phyloP scores from a whole-genome alignment of 1,140 invertebrate species.

The Meloidogyne exigua region DNA sequence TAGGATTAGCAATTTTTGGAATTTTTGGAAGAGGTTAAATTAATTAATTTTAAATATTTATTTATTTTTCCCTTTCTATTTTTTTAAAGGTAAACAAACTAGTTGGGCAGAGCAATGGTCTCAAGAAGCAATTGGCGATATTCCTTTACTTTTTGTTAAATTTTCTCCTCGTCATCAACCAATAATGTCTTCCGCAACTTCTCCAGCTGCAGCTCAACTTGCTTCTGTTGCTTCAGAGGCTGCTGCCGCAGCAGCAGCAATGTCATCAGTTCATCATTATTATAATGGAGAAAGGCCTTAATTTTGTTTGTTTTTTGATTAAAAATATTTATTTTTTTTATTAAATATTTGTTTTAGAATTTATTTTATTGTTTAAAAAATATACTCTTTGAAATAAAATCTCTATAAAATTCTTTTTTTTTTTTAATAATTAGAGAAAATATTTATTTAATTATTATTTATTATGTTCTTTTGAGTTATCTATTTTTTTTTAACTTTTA shows the following conservation, averaged over 20 bases:
- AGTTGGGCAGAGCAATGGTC: constrained; percentile 24
- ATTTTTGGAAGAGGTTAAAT: constrained; percentile 29
- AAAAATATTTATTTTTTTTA: no score
- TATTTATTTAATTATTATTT: not conserved
- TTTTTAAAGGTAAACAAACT: constrained; percentile 11
- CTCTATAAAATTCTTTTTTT: not conserved
- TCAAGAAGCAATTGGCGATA: constrained; percentile 21
- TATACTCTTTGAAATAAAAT: not conserved
- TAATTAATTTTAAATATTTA: not conserved
- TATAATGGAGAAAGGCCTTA: not conserved
- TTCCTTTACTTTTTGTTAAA: constrained; percentile 18
- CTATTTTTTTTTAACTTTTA: no score
- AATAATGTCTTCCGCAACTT: not conserved
- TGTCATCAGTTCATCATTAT: not conserved
- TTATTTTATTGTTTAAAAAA: no score
- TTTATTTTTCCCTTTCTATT: not conserved
- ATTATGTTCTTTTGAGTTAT: not conserved
- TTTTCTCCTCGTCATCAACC: constrained; percentile 3
- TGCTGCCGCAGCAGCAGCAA: not conserved
- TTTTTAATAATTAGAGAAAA: not conserved
- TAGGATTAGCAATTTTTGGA: constrained; percentile 27
- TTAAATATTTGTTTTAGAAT: not conserved
- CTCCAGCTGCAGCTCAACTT: not conserved
- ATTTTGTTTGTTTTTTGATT: no score
- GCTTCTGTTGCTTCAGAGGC: not conserved